phyloP scores from a whole-genome alignment of 2,797 vertebrate species.

The Calcarius lapponicus region DNA sequence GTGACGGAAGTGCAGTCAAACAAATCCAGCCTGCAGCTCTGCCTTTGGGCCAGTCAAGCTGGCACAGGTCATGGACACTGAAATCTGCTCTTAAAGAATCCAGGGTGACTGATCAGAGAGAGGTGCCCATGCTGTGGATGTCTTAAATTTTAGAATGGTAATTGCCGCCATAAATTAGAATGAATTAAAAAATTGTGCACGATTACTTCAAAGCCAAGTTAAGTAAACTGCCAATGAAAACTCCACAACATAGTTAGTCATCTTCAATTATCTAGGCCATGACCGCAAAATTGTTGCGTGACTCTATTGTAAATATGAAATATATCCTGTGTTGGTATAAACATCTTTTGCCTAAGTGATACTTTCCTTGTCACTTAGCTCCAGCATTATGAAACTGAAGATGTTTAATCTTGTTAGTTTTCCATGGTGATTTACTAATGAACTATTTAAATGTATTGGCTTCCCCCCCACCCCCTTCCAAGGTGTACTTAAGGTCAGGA shows the following conservation, averaged over 20 bases:
- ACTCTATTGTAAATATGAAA: background rate
- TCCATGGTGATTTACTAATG: background rate
- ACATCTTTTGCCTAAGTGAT: background rate
- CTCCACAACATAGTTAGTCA: background rate
- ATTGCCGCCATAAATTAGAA: background rate
- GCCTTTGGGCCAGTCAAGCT: background rate
- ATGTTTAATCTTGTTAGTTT: conserved; percentile 2
- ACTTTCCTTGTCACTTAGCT: background rate
- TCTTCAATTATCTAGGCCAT: background rate
- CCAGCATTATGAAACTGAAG: background rate
- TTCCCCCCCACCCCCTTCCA: accelerated
- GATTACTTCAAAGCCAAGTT: background rate
- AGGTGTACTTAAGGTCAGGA: background rate
- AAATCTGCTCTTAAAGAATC: background rate
- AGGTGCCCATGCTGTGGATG: background rate
- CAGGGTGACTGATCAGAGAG: background rate
- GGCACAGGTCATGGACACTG: background rate
- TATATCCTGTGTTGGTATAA: background rate
- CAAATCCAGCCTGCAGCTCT: background rate
- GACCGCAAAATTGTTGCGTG: background rate
- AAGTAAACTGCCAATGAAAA: background rate
- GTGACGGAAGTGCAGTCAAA: background rate
- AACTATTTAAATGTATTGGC: conserved; percentile 10
- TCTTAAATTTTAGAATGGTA: background rate
- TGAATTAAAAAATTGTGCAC: background rate